These are phyloP conservation scores for Metallyticus violacea DNA, from an alignment of 2,888 invertebrate genomes.

Conservation along the genomic window DNA sequence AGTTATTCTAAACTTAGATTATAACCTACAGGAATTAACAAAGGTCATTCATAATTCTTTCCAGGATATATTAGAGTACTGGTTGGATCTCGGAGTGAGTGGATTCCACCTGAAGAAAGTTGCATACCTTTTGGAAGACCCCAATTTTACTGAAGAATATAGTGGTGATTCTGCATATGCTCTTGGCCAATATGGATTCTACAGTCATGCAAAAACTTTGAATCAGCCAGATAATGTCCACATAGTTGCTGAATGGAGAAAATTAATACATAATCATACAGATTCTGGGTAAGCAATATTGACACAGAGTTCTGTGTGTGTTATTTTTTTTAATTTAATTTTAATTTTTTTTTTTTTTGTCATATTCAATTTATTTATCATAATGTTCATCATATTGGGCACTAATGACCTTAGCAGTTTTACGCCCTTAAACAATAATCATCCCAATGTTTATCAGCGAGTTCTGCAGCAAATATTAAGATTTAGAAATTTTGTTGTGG, in stretches of 20 bases:
- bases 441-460: too few species aligned
- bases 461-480: too few species aligned
- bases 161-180: slow-evolving; percentile 42
- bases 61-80: slow-evolving; percentile 63
- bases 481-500: too few species aligned
- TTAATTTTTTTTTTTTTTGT: slow-evolving; percentile 42
- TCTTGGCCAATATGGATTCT: slow-evolving; percentile 60
- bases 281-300: slow-evolving; percentile 43
- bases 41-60: slow-evolving; percentile 27
- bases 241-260: slow-evolving; percentile 62
- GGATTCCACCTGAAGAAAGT: slow-evolving; percentile 76
- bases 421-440: too few species aligned
- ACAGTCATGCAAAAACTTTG: slow-evolving; percentile 61
- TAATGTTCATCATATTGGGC: too few species aligned
- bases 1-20: too few species aligned
- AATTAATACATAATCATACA: slow-evolving; percentile 57
- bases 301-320: not conserved
- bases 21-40: too few species aligned
- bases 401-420: too few species aligned
- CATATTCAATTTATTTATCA: too few species aligned
- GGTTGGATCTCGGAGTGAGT: slow-evolving; percentile 72
- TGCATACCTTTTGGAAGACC: slow-evolving; percentile 63
- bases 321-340: not conserved
- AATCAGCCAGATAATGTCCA: slow-evolving; percentile 58
- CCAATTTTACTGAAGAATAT: slow-evolving; percentile 51